phyloP scores from a whole-genome alignment of 2,797 vertebrate species.

The Clarias pachynema region DNA sequence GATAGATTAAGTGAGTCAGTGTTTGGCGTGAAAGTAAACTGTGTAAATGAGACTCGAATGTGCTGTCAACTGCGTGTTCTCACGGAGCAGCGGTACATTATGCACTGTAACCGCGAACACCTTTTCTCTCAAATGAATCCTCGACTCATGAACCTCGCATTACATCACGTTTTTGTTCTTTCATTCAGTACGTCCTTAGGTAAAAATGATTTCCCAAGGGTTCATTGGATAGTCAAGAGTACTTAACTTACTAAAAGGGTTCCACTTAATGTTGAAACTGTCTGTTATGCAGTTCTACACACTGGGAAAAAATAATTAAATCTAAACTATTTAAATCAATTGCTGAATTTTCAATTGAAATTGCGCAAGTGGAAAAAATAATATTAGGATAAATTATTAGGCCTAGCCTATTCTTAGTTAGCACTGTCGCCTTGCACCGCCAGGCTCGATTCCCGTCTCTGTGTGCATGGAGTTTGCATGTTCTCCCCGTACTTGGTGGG shows the following conservation, averaged over 20 bases:
- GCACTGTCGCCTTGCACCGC: no score
- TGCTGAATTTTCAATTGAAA: no score
- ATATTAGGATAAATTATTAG: no score
- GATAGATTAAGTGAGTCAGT: not conserved
- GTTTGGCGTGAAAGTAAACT: not conserved
- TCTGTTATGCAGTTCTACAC: not conserved
- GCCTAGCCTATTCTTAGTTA: no score
- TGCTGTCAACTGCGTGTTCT: not conserved
- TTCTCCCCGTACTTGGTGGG: no score
- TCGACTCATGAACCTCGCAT: not conserved
- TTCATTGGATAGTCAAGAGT: not conserved
- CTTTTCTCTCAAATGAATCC: not conserved
- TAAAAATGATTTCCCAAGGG: not conserved
- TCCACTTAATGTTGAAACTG: not conserved
- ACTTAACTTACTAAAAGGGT: not conserved
- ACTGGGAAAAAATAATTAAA: no score
- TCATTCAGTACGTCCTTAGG: not conserved
- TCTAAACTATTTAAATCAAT: no score
- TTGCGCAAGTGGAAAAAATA: no score
- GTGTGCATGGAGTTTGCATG: no score
- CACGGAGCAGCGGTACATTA: not conserved
- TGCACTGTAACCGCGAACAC: not conserved
- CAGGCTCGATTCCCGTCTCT: no score
- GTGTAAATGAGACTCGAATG: constrained; percentile 12
- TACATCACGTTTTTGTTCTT: not conserved